Evolutionary conservation across 2,113 vertebrate species (phyloP), one percentile per base, ranked within the genome.

Genomic region (Oriolus oriolus): DNA sequence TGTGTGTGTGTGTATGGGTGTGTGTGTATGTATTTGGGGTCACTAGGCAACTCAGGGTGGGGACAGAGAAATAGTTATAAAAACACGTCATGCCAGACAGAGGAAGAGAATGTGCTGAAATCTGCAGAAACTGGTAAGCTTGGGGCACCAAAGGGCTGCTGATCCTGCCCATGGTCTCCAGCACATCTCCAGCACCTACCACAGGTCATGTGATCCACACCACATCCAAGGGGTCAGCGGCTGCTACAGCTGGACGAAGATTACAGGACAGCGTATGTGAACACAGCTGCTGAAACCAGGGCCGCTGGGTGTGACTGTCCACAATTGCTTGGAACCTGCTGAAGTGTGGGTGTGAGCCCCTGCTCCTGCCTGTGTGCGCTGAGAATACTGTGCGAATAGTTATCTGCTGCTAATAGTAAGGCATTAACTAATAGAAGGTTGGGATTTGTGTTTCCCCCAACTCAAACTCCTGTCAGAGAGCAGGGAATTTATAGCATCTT

Each of bases 141-240:
- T 16, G 14, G 19, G n/a, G 3, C 4, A 60, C 27, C 13, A 26
- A 50, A 78, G 20, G 17, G 26, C 19, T 50, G 49, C 61, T 42
- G 47, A 59, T 39, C 30, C 11, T n/a, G 11, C 33, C 61, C 4
- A 2, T 50, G 35, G 30, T 49, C 15, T 60, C 53, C 68, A 73
- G 53, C 20, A 21, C 15, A 41, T 15, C n/a, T 21, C 15, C 10
- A 20, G 31, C 5, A 1, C n/a, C 28, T 20, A 15, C 1, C 4
- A 20, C 0, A 2, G 16, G 14, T 5, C 1, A 0, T 4, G 19
- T 42, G 50, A 42, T 33, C 8, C 23, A 33, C 50, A n/a, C 2
- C 3, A 10, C 26, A 54, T 9, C 23, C 85, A 14, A 39, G 73
- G 8, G 9, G 12, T 37, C 23, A 22, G 30, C 0, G 0, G 37